Evolutionary conservation across 1,140 invertebrate genomes (phyloP).

Genomic region (Diorhabda elongata): DNA sequence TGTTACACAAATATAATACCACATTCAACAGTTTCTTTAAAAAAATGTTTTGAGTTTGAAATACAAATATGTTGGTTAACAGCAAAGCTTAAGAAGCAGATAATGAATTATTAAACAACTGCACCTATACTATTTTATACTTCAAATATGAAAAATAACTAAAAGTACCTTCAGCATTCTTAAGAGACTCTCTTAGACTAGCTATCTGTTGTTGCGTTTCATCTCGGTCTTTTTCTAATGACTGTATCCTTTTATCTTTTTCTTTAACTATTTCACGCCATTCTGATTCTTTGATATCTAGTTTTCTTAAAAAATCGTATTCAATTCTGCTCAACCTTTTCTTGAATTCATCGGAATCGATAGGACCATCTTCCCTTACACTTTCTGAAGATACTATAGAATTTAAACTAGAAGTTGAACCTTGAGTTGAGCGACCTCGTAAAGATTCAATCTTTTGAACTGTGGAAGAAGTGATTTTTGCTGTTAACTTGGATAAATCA

Average conservation of each 20-base stretch:
- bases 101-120: not conserved
- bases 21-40: too few relatives aligned
- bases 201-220: slow-evolving; percentile 57
- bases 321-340: slow-evolving; percentile 54
- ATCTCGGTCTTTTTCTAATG: slow-evolving; percentile 57
- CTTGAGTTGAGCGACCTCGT: slow-evolving; percentile 55
- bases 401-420: slow-evolving; percentile 60
- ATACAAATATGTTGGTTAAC: too few relatives aligned
- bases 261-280: slow-evolving; percentile 58
- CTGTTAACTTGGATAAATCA: slow-evolving; percentile 56
- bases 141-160: not conserved
- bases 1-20: too few relatives aligned
- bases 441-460: slow-evolving; percentile 54
- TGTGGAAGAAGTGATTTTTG: slow-evolving; percentile 44
- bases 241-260: slow-evolving; percentile 53
- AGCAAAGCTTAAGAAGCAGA: too few relatives aligned
- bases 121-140: not conserved
- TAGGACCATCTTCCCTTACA: slow-evolving; percentile 40
- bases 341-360: slow-evolving; percentile 51
- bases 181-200: slow-evolving; percentile 58
- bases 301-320: slow-evolving; percentile 53
- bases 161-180: slow-evolving; percentile 57
- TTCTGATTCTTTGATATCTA: slow-evolving; percentile 65
- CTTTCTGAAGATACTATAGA: slow-evolving; percentile 49
- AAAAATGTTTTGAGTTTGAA: too few relatives aligned